Conservation (phyloP, 2,888 invertebrate genomes). For the Ichneumoninae sp. region DNA sequence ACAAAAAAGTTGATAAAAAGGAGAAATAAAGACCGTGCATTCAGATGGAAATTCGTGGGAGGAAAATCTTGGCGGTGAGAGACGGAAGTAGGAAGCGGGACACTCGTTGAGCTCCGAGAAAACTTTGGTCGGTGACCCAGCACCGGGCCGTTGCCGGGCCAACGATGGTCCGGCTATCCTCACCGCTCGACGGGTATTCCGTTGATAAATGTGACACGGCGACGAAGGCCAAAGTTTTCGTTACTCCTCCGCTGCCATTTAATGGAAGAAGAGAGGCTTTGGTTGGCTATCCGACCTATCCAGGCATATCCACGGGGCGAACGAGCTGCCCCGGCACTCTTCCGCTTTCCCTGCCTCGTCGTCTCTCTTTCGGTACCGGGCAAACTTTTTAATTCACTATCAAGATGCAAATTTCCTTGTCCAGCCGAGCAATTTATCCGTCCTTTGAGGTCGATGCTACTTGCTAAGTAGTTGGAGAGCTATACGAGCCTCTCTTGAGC, state of each 20-base stretch:
- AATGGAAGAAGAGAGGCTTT: conserved; percentile 59
- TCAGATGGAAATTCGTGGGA: conserved; percentile 15
- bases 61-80: conserved; percentile 21
- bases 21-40: not conserved
- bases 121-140: conserved; percentile 64
- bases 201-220: conserved; percentile 75
- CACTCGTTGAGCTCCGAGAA: conserved; percentile 36
- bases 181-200: conserved; percentile 47
- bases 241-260: conserved; percentile 68
- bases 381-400: conserved; percentile 81
- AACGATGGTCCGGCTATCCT: conserved; percentile 65
- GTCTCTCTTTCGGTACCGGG: conserved; percentile 59
- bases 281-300: conserved; percentile 57
- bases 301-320: conserved; percentile 41
- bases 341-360: conserved; percentile 16
- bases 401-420: conserved; percentile 80
- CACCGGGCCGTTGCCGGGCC: conserved; percentile 46
- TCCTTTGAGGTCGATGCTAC: conserved; percentile 76
- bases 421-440: conserved; percentile 76
- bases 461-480: conserved; percentile 71
- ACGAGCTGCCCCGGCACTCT: conserved; percentile 27
- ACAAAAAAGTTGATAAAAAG: not conserved
- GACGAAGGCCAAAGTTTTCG: conserved; percentile 71
- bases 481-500: conserved; percentile 54
- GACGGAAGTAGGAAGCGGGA: conserved; percentile 2